Conservation (phyloP, 2,113 vertebrate genomes). For the Phalacrocorax aristotelis region DNA sequence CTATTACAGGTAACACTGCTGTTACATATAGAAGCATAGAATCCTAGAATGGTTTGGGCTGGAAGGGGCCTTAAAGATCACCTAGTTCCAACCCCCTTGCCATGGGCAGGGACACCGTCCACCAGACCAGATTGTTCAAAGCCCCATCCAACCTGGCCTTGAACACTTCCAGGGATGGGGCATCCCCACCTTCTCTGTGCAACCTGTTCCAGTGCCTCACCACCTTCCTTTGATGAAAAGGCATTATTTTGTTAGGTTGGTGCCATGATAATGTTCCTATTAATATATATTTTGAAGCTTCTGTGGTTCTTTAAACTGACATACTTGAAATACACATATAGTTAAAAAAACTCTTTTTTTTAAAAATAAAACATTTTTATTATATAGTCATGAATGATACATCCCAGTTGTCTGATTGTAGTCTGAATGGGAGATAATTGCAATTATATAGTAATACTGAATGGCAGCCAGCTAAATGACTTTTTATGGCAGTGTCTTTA, state of each 20-base stretch:
- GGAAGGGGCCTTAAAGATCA: background rate
- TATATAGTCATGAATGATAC: slow-evolving; percentile 7
- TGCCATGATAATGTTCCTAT: background rate
- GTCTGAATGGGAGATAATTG: background rate
- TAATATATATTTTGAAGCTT: slow-evolving; percentile 18
- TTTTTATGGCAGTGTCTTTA: background rate
- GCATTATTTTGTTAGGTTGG: background rate
- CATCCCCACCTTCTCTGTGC: background rate
- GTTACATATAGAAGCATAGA: background rate
- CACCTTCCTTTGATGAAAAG: background rate
- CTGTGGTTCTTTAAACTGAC: background rate
- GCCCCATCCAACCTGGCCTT: background rate
- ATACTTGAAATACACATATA: background rate
- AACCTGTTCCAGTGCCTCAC: background rate
- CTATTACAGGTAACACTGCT: background rate
- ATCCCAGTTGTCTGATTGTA: slow-evolving; percentile 6
- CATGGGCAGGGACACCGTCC: background rate
- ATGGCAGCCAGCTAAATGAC: background rate
- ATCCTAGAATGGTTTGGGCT: background rate
- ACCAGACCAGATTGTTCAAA: background rate
- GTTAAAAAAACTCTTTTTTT: background rate
- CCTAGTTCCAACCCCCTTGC: background rate
- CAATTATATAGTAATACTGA: background rate
- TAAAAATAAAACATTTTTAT: background rate
- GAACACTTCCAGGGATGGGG: background rate